These are phyloP conservation scores for Eucriotettix oculatus DNA, from an alignment of 2,888 invertebrate species.

Conservation along the genomic window DNA sequence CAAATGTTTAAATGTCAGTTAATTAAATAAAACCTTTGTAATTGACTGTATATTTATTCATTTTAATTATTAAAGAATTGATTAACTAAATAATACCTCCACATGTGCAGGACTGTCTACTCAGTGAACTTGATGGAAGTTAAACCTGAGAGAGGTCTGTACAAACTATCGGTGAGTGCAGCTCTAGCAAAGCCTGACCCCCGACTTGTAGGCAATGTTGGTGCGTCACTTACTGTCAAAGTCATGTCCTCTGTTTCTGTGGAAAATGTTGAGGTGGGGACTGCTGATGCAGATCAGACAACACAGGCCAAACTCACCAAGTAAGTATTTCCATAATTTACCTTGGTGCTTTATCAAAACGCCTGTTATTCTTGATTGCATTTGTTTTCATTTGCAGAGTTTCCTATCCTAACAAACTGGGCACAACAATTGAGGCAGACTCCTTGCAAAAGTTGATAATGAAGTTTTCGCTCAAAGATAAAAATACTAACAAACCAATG, in stretches of 20 bases:
- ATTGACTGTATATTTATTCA: neutral
- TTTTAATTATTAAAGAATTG: neutral
- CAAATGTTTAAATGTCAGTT: too few species aligned
- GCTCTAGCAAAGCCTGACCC: slow-evolving; percentile 42
- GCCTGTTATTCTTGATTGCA: too few species aligned
- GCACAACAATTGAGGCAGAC: slow-evolving; percentile 61
- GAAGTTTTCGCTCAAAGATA: slow-evolving; percentile 63
- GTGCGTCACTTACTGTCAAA: slow-evolving; percentile 38
- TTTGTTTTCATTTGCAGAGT: slow-evolving; percentile 34
- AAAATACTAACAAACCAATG: slow-evolving; percentile 45
- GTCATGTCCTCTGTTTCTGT: slow-evolving; percentile 63
- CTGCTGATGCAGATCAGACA: slow-evolving; percentile 80
- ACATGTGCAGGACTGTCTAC: slow-evolving; percentile 41
- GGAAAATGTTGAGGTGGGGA: slow-evolving; percentile 65
- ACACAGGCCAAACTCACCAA: slow-evolving; percentile 57
- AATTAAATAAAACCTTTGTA: neutral
- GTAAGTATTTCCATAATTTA: slow-evolving; percentile 23
- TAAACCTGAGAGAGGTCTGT: slow-evolving; percentile 70
- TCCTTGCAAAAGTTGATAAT: slow-evolving; percentile 75
- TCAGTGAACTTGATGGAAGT: slow-evolving; percentile 58
- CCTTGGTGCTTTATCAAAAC: too few species aligned
- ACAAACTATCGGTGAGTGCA: slow-evolving; percentile 62
- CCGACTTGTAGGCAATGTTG: slow-evolving; percentile 34
- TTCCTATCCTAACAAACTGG: slow-evolving; percentile 51
- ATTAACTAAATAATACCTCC: too few species aligned